Evolutionary conservation across 2,888 invertebrate genomes (phyloP), one percentile per base, ranked within the genome.

Genomic region (Artemia sinica): DNA sequence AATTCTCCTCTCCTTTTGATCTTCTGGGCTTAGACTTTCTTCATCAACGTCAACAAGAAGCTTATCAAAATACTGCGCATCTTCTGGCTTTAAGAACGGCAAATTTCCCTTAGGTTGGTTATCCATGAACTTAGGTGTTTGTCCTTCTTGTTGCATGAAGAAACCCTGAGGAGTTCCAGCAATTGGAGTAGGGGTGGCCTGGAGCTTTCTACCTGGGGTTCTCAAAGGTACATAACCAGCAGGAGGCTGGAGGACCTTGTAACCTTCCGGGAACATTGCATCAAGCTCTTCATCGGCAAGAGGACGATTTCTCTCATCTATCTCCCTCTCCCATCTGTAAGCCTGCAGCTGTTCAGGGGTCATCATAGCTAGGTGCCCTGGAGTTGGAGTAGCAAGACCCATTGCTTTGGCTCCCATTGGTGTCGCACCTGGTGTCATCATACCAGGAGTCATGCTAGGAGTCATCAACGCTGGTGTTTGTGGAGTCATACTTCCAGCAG

Each of bases 51-150:
- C 98, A 69, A 94, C 86, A 73, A 99, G 82, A 72, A 98, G 82
- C 80, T 98, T 98, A 79, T 99, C 98, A 80, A 98, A 98, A 80
- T 99, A 98, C 80, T 99, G 98, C 66, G 98, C 95, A 80, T 96
- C 96, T 79, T 99, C 98, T 0, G 98, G 98, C 79, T 99, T 98
- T 87, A 98, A 90, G 77, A 98, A 94, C 14, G 98, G 98, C 74
- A 98, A 82, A 80, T 97, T 97, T 58, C 82, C 83, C 79, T 95
- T 96, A 1, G 98, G 98, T 80, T 99, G 98, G 77, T 92, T 92
- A 78, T 98, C 97, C 75, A 94, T 86, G 78, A 89, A 89, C 75
- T 91, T 91, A 1, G 87, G 84, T 68, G 85, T 85, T 77, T 87
- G 86, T 76, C 91, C 91, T 79, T 91, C 91, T 75, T 86, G 85